Percentiles rank a stretch among this genome's conserved stretches.
Conservation (phyloP, 2,113 vertebrate genomes). For the Channa maculata region DNA sequence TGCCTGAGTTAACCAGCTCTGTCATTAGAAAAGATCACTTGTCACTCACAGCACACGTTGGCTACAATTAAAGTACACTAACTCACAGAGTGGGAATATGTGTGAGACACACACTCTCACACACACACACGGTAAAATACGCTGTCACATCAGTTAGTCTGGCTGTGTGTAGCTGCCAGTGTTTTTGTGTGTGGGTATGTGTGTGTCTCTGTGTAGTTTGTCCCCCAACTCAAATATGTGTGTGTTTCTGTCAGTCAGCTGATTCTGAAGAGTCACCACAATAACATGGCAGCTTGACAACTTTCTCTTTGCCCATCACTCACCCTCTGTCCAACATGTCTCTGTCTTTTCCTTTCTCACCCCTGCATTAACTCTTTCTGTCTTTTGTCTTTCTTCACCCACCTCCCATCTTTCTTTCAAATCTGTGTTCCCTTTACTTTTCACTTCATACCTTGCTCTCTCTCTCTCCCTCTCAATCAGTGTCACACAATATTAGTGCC, state of each 20-base stretch:
- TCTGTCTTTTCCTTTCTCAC: neutral
- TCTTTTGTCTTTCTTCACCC: neutral
- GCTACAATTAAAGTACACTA: slow-evolving; percentile 26
- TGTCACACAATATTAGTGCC: slow-evolving; percentile 58
- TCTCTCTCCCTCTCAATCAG: slow-evolving; percentile 47
- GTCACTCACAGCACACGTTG: slow-evolving; percentile 39
- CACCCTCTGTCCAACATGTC: neutral
- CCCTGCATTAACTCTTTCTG: neutral
- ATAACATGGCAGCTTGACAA: too few relatives aligned
- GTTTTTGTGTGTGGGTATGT: neutral
- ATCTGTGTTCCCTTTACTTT: slow-evolving; percentile 6
- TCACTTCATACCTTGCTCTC: neutral
- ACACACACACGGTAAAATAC: neutral
- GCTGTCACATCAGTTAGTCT: slow-evolving; percentile 31
- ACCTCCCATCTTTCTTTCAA: neutral
- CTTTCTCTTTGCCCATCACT: neutral
- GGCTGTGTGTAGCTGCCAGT: neutral
- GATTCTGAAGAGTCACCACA: neutral
- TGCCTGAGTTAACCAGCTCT: slow-evolving; percentile 29
- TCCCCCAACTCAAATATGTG: neutral
- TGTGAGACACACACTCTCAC: neutral
- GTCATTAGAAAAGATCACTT: slow-evolving; percentile 47
- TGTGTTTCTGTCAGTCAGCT: slow-evolving; percentile 16
- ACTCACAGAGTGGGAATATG: slow-evolving; percentile 8
- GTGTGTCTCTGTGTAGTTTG: neutral